Evolutionary conservation across 1,140 invertebrate species (phyloP).

Genomic region (Drosophila arizonae): DNA sequence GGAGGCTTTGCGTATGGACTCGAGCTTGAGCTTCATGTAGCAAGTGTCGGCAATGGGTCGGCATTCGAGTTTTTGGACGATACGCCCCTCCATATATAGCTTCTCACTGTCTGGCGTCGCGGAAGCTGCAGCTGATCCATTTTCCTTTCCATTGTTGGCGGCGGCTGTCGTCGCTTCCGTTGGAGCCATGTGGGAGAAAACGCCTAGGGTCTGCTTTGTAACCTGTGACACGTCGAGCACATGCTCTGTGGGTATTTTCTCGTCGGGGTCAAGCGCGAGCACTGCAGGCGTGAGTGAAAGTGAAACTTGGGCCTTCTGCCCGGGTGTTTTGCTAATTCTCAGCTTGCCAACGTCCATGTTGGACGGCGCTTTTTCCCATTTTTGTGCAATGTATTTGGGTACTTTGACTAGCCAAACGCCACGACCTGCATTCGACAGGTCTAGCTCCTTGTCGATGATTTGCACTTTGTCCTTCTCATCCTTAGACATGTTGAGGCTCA

Average conservation of each 20-base stretch:
- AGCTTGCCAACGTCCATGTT: constrained; percentile 86
- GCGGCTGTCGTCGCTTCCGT: constrained; percentile 22
- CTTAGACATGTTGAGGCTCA: constrained; percentile 68
- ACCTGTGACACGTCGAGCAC: constrained; percentile 94
- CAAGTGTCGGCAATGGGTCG: constrained; percentile 92
- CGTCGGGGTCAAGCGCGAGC: constrained; percentile 74
- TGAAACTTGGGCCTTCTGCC: constrained; percentile 85
- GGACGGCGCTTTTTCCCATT: constrained; percentile 91
- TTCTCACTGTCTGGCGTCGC: constrained; percentile 91
- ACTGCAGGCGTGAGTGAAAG: constrained; percentile 84
- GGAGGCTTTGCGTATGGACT: constrained; percentile 92
- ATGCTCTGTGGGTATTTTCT: constrained; percentile 87
- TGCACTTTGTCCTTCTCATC: constrained; percentile 74
- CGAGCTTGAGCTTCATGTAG: constrained; percentile 93
- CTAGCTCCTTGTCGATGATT: constrained; percentile 88
- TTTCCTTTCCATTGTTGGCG: constrained; percentile 81
- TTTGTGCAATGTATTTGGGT: constrained; percentile 96
- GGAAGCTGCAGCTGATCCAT: constrained; percentile 82
- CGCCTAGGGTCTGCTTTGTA: constrained; percentile 93
- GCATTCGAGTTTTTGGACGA: constrained; percentile 97
- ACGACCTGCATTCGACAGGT: constrained; percentile 92
- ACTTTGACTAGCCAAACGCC: constrained; percentile 98
- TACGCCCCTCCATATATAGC: constrained; percentile 94
- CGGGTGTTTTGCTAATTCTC: constrained; percentile 84
- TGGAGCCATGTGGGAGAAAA: constrained; percentile 91